Evolutionary conservation across 2,888 invertebrate genomes (phyloP).

Genomic region (Drosophila melanosoma): DNA sequence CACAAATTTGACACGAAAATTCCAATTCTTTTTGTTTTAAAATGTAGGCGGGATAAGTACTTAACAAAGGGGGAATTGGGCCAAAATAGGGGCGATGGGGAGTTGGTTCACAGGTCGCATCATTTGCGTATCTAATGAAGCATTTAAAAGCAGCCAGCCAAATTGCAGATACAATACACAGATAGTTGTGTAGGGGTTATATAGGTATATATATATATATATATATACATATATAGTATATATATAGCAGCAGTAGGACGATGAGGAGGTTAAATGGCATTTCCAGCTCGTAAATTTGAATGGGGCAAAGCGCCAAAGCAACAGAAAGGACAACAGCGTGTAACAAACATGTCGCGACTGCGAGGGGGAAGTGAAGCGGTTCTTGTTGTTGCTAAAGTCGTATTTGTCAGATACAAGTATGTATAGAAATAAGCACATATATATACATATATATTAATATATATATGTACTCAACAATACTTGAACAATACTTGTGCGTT

Average conservation of each 20-base stretch:
- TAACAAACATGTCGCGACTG: slow-evolving; percentile 53
- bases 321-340: slow-evolving; percentile 35
- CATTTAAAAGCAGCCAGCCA: slow-evolving; percentile 63
- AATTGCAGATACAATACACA: slow-evolving; percentile 35
- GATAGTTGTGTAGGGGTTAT: slow-evolving; percentile 6
- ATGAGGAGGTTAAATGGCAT: slow-evolving; percentile 47
- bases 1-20: background rate
- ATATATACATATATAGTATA: background rate
- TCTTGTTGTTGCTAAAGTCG: slow-evolving; percentile 1
- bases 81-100: background rate
- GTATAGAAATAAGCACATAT: slow-evolving; percentile 9
- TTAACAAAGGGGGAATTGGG: background rate
- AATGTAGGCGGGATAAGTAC: background rate
- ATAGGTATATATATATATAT: background rate
- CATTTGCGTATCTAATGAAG: slow-evolving; percentile 71
- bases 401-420: slow-evolving; percentile 39
- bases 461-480: slow-evolving; percentile 12
- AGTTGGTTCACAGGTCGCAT: slow-evolving; percentile 26
- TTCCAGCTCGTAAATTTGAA: slow-evolving; percentile 71
- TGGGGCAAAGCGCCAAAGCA: slow-evolving; percentile 42
- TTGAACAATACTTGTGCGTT: slow-evolving; percentile 32
- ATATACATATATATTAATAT: slow-evolving; percentile 15
- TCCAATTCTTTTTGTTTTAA: slow-evolving; percentile 49
- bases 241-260: background rate
- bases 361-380: slow-evolving; percentile 10